Evolutionary conservation across 2,888 invertebrate species (phyloP), one percentile per base, ranked within the genome.

Genomic region (Salpingus planirostris): DNA sequence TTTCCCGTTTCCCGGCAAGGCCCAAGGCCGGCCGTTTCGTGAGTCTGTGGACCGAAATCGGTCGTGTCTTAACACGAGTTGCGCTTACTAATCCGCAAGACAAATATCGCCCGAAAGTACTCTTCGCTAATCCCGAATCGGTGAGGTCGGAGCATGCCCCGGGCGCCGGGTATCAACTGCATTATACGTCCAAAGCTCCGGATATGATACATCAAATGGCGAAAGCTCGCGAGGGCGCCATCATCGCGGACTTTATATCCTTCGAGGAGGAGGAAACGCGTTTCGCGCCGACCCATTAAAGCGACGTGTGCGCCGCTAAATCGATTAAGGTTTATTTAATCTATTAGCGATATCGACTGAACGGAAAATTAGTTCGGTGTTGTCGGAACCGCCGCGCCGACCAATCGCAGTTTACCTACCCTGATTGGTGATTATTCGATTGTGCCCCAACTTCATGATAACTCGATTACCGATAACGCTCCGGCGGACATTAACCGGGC

Each of bases 311-410:
- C 34, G n/a, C n/a, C n/a, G n/a, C 37, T 33, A 40, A 45, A 41
- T 45, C 43, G 45, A 43, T 43, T 43, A 41, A 36, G 32, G 40
- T 38, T 36, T 41, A 45, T 45, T 45, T 43, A 45, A 43, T 45
- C 41, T 44, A 41, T 45, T 41, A 37, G 33, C 31, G 36, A 36
- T 44, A 42, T 38, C 33, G 44, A 31, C 31, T 24, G 26, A 18
- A 24, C 24, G 15, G 25, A 27, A 33, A 37, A 36, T 36, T 36
- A 36, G 36, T 29, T 27, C 21, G n/a, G n/a, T n/a, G n/a, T n/a
- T n/a, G n/a, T n/a, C n/a, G n/a, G n/a, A n/a, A n/a, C n/a, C n/a
- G n/a, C n/a, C n/a, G n/a, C n/a, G n/a, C n/a, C n/a, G n/a, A n/a
- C n/a, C n/a, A n/a, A n/a, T n/a, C n/a, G n/a, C n/a, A n/a, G n/a